Evolutionary conservation across 2,888 invertebrate genomes (phyloP), one percentile per base, ranked within the genome.

Genomic region (Nebria salina): DNA sequence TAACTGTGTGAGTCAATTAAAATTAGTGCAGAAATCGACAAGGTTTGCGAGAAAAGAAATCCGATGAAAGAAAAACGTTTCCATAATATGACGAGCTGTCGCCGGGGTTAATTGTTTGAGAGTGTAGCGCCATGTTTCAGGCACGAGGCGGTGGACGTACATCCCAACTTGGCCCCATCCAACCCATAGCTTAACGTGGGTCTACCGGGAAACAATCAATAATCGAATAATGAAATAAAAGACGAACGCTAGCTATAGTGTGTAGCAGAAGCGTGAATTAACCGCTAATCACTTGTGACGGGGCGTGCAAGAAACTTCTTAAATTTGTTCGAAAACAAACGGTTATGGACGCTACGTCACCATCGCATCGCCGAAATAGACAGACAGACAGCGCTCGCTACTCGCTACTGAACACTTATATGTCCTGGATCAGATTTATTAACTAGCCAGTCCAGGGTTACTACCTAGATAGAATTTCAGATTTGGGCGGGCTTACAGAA

Each of bases 271-370:
- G 54, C 54, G 68, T 25, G 70, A 88, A 88, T 87, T 88, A 88
- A 86, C 86, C 83, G 85, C 86, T 87, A 88, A 87, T 88, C 87
- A 88, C 86, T 87, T 85, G 84, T 84, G 86, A 85, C 86, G 86
- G 85, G 86, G 80, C 76, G 43, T 54, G 54, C 54, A 54, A 54
- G 73, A 80, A 81, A 81, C 80, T 81, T 81, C 75, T 81, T 81
- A 81, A 81, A 81, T 81, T 81, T 81, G 80, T 81, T 81, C 73
- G 70, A 72, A 75, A 81, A 81, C 80, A 81, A 81, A 81, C 80
- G 80, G 75, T 79, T 79, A 79, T 79, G 72, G 72, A 64, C 72
- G 41, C 54, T 54, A 54, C 54, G 54, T 54, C 54, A 54, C 54
- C 54, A 13, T 54, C 54, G 11, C 54, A 54, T 54, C 54, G 54